Evolutionary conservation across 1,140 invertebrate genomes (phyloP).

Genomic region (Dryas iulia): DNA sequence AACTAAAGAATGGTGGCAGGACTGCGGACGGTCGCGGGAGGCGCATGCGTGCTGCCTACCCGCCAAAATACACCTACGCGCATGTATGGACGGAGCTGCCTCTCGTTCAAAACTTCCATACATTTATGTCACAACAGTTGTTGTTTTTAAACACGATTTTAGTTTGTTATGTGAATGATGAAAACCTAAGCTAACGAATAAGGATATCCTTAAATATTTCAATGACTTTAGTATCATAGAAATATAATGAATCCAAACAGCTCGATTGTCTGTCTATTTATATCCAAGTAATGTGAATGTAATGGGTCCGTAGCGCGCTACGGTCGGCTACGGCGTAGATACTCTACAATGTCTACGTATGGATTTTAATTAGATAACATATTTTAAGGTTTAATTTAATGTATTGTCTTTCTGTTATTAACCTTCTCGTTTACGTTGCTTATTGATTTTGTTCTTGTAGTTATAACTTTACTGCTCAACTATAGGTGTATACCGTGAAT

Average conservation of each 20-base stretch:
- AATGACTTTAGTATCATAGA: neutral
- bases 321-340: conserved; percentile 48
- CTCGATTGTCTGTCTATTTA: conserved; percentile 39
- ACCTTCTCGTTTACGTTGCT: too few relatives aligned
- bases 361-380: conserved; percentile 25
- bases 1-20: conserved; percentile 76
- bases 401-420: neutral
- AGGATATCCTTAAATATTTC: neutral
- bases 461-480: too few relatives aligned
- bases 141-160: conserved; percentile 30
- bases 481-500: too few relatives aligned
- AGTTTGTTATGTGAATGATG: neutral
- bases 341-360: conserved; percentile 30
- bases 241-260: conserved; percentile 26
- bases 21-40: conserved; percentile 61
- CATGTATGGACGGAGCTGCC: conserved; percentile 63
- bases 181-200: neutral
- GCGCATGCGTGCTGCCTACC: conserved; percentile 64
- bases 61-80: conserved; percentile 76
- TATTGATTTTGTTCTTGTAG: too few relatives aligned
- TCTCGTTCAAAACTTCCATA: conserved; percentile 61
- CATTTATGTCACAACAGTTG: conserved; percentile 38
- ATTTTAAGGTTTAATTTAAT: neutral
- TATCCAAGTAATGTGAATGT: conserved; percentile 36
- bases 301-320: conserved; percentile 39